Percentiles rank a stretch among this genome's conserved stretches.
These are phyloP conservation scores for Fukomys damarensis DNA, from an alignment of 2,113 vertebrate species.

Conservation along the genomic window DNA sequence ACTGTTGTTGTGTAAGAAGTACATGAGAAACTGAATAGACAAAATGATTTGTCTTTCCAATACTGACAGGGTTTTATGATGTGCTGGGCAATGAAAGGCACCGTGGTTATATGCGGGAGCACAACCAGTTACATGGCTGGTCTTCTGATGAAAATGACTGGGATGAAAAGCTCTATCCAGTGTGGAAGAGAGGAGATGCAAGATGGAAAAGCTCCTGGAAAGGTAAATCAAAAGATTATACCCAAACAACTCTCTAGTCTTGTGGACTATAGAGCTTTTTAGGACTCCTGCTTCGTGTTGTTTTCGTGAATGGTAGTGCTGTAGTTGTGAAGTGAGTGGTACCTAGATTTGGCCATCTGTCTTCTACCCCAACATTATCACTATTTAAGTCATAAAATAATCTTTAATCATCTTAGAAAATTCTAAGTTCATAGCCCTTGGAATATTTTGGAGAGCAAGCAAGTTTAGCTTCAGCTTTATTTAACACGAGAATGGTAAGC, in stretches of 20 bases:
- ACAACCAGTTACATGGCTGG: constrained; percentile 84
- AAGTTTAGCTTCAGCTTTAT: not conserved
- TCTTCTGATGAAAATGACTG: constrained; percentile 91
- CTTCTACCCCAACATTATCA: not conserved
- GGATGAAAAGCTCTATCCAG: constrained; percentile 94
- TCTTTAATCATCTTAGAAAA: not conserved
- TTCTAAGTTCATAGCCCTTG: not conserved
- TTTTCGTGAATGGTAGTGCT: rapidly evolving
- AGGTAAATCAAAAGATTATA: constrained; percentile 73
- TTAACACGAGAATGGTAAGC: not conserved
- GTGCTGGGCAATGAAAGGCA: constrained; percentile 81
- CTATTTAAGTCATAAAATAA: not conserved
- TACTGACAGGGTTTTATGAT: constrained; percentile 85
- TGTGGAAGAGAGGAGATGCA: constrained; percentile 86
- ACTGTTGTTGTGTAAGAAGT: not conserved
- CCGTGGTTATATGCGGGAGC: constrained; percentile 40
- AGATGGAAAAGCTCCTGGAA: constrained; percentile 88
- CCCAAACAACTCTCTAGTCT: not conserved
- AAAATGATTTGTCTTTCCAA: constrained; percentile 5
- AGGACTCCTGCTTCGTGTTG: not conserved
- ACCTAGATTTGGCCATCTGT: not conserved
- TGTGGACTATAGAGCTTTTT: not conserved
- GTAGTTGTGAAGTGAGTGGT: not conserved
- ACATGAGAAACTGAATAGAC: not conserved
- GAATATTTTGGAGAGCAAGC: not conserved